Percentiles rank a stretch among this genome's conserved stretches.
phyloP scores from a whole-genome alignment of 2,888 invertebrate genomes.

The Cremastinae sp. region DNA sequence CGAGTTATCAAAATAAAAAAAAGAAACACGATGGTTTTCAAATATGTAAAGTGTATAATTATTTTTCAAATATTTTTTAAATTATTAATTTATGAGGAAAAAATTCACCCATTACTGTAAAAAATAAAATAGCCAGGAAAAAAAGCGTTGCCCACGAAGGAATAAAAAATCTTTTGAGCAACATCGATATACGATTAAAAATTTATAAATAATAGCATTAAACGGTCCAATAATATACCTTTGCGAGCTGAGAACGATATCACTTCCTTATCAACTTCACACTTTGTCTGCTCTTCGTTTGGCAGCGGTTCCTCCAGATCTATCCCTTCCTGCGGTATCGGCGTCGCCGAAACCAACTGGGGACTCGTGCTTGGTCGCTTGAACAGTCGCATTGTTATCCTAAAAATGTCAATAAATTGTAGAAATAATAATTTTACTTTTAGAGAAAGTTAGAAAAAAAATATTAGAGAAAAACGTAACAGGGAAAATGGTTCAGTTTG shows the following conservation, averaged over 20 bases:
- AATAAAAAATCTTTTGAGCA: too few relatives aligned
- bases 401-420: too few relatives aligned
- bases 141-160: too few relatives aligned
- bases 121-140: too few relatives aligned
- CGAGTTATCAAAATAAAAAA: too few relatives aligned
- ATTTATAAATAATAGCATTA: too few relatives aligned
- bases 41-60: neutral
- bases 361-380: slow-evolving; percentile 83
- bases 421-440: slow-evolving; percentile 24
- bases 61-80: slow-evolving; percentile 16
- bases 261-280: slow-evolving; percentile 67
- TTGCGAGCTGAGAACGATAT: slow-evolving; percentile 64
- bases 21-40: too few relatives aligned
- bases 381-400: slow-evolving; percentile 81
- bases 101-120: neutral
- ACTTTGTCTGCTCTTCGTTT: slow-evolving; percentile 26
- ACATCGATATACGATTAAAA: too few relatives aligned
- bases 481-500: too few relatives aligned
- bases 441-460: too few relatives aligned
- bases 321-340: slow-evolving; percentile 71
- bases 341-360: slow-evolving; percentile 81
- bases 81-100: neutral
- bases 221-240: slow-evolving; percentile 60
- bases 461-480: too few relatives aligned
- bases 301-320: slow-evolving; percentile 36